phyloP scores from a whole-genome alignment of 2,113 vertebrate genomes.

The Plectropomus leopardus region DNA sequence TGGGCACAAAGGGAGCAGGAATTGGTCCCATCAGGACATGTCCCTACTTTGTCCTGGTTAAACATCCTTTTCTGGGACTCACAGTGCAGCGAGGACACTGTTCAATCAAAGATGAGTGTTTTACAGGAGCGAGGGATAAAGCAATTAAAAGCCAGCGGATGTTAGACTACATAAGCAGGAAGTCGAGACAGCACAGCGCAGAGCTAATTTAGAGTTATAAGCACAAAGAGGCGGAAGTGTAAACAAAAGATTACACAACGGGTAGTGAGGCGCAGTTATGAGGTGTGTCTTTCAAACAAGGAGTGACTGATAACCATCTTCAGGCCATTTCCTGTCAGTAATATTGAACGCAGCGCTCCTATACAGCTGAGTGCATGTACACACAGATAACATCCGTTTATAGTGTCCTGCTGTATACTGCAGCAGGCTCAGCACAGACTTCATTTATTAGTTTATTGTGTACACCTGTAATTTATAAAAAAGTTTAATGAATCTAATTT shows the following conservation, averaged over 20 bases:
- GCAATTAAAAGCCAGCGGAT: constrained; percentile 44
- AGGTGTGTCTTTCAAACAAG: constrained; percentile 35
- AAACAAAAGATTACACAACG: constrained; percentile 27
- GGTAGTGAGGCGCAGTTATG: constrained; percentile 4
- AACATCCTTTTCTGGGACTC: constrained; percentile 11
- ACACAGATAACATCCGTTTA: constrained; percentile 49
- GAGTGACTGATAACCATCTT: constrained; percentile 29
- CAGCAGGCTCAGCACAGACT: neutral
- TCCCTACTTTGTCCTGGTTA: neutral
- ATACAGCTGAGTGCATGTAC: neutral
- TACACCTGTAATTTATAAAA: neutral
- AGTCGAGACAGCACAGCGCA: neutral
- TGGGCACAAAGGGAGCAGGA: constrained; percentile 2
- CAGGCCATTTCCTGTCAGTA: constrained; percentile 47
- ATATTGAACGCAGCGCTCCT: constrained; percentile 10
- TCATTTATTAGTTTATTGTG: constrained; percentile 19
- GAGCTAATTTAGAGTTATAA: constrained; percentile 25
- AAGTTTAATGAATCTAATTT: neutral
- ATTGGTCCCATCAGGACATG: neutral
- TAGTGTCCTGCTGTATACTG: neutral
- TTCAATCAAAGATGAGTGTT: constrained; percentile 63
- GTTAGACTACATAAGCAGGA: constrained; percentile 34
- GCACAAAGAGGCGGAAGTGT: neutral
- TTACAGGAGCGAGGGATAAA: constrained; percentile 29
- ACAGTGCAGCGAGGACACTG: neutral